These are phyloP conservation scores for Blastomussa wellsi DNA, from an alignment of 92 coral and sea anemone species.

Conservation along the genomic window DNA sequence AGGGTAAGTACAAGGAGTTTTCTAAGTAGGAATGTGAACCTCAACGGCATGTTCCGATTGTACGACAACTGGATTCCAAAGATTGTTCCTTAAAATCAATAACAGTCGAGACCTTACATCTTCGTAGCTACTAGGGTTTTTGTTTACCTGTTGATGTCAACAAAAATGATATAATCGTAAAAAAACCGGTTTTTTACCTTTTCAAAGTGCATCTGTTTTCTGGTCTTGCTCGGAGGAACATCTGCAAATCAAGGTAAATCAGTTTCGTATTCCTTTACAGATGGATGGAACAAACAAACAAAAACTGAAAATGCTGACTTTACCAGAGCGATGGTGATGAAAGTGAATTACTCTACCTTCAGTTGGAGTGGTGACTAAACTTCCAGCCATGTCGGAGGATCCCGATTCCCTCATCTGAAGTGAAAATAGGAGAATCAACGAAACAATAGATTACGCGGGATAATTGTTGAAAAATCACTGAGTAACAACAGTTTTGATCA, in stretches of 20 bases:
- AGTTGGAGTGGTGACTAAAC: constrained; percentile 24
- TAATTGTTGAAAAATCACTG: background rate
- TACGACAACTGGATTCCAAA: background rate
- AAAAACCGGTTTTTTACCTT: constrained; percentile 49
- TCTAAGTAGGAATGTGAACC: background rate
- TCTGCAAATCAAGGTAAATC: constrained; percentile 17
- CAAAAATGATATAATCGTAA: background rate
- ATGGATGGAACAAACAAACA: background rate
- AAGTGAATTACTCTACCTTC: constrained; percentile 33
- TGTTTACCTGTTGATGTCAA: background rate
- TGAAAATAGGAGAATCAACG: background rate
- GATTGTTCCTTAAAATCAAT: background rate
- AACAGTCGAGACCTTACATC: background rate
- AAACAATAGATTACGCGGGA: background rate
- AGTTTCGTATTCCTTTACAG: background rate
- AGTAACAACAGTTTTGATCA: too few relatives aligned
- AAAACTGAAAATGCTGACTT: background rate
- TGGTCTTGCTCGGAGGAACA: constrained; percentile 45
- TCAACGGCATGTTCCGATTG: background rate
- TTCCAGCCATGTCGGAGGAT: constrained; percentile 36
- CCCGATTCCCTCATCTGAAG: constrained; percentile 41
- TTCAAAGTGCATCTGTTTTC: constrained; percentile 63
- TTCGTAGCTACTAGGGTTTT: background rate
- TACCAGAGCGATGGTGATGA: background rate
- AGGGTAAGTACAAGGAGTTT: too few relatives aligned